Percentiles rank a stretch among this genome's conserved stretches.
phyloP scores from a whole-genome alignment of 2,888 invertebrate species.

The Hemithea aestivaria region DNA sequence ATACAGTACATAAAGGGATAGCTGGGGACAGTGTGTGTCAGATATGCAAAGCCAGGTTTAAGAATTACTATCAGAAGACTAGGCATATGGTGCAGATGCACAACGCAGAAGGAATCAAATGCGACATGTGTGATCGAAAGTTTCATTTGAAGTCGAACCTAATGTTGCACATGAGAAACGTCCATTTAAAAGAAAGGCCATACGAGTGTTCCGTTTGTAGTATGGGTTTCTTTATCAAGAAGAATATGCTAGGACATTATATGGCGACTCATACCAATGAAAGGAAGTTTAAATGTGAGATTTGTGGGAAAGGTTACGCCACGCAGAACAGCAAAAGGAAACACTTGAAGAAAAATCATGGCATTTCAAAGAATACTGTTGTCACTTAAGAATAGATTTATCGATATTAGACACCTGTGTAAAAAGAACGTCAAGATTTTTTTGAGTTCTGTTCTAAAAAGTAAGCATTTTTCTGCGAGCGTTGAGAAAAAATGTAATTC shows the following conservation, averaged over 20 bases:
- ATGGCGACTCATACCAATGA: constrained; percentile 73
- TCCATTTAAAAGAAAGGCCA: constrained; percentile 65
- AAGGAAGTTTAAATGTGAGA: constrained; percentile 77
- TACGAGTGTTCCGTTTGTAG: constrained; percentile 68
- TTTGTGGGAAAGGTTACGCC: constrained; percentile 78
- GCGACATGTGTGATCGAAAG: constrained; percentile 61
- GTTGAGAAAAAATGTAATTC: no score
- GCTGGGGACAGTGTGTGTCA: constrained; percentile 69
- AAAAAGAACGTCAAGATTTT: no score
- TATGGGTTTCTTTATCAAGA: constrained; percentile 68
- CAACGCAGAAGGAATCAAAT: constrained; percentile 64
- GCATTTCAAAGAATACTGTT: constrained; percentile 18
- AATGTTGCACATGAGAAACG: constrained; percentile 62
- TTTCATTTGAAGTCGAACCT: constrained; percentile 68
- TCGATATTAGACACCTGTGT: no score
- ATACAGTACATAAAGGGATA: constrained; percentile 64
- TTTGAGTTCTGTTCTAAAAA: no score
- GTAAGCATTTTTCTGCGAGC: no score
- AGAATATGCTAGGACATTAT: constrained; percentile 42
- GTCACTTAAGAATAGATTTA: no score
- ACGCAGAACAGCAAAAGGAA: constrained; percentile 64
- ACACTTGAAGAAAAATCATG: constrained; percentile 70
- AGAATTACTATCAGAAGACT: constrained; percentile 70
- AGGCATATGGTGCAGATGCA: constrained; percentile 69
- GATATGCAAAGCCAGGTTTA: constrained; percentile 67